Evolutionary conservation across 1,140 invertebrate species (phyloP), one percentile per base, ranked within the genome.

Genomic region (Melipona quadrifasciata): DNA sequence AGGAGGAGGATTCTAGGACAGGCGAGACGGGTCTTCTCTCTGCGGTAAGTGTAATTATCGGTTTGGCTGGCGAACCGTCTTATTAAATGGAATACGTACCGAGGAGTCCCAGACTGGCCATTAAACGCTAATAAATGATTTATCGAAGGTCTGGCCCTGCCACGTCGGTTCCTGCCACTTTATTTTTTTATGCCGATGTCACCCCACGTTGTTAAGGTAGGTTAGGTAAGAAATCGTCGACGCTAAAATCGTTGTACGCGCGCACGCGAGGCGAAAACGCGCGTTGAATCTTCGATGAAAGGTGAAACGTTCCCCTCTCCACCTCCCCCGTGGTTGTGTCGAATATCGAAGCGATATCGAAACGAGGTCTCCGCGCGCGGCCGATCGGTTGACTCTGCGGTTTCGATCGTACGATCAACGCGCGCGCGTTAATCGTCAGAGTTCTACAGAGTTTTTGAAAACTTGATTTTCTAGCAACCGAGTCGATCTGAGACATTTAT

Each of bases 191-290:
- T n/a, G 57, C 65, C 80, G 64, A 72, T 74, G 72, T 71, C 71
- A 61, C 71, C 81, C 86, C 61, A 81, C 65, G 55, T 61, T 72
- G 84, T 87, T 87, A 87, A 87, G 84, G 86, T 87, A 87, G 86
- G 80, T 89, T 90, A 88, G 85, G 84, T 84, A 71, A 80, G 67
- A 64, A 82, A 79, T 85, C 78, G 73, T 72, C 58, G 51, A 57
- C 80, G 64, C 47, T 53, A 24, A 74, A 74, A 74, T 58, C 72
- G 31, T 12, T 8, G 11, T 2, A 0, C 6, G 0, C 64, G 27
- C 31, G 17, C 27, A 34, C 17, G 27, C 31, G 67, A 39, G 8
- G 21, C 1, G 31, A 68, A 14, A 61, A 72, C 51, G 47, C 71
- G 47, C 58, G 47, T 71, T 71, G 27, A 72, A 61, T 71, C 24